Base-by-base conservation (phyloP, 2,797 vertebrate species). In the Bradypodion pumilum region DNA sequence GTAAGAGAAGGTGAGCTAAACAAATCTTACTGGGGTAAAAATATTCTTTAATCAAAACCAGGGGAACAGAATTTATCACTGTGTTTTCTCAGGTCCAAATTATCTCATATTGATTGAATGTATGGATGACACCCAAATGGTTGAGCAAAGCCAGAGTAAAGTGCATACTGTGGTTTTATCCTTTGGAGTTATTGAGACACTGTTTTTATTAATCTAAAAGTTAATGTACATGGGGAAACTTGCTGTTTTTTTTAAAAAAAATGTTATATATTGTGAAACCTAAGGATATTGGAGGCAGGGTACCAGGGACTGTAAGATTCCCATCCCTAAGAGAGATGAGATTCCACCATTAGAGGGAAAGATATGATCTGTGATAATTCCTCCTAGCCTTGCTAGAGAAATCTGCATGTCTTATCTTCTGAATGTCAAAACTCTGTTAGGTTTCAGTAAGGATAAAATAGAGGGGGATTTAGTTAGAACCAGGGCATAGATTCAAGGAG, bases 31-130 rank as follows among this genome's bases (percentile, higher is more conserved):
- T 4, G 16, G 5, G 72, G 60, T 35, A 78, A 52, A 60, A 49
- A 70, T n/a, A 21, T 37, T 65, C 21, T 79, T 74, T 42, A 68
- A 79, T 74, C 75, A 84, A 74, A 85, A 42, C 19, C 60, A 63
- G 21, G 6, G 23, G 9, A 23, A 13, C 25, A 27, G 46, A 44
- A 74, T 46, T 44, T 80, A 66, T 75, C 72, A 52, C 35, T 65
- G 27, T n/a, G 1, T 74, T 79, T 84, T 72, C 52, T 35, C 1
- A 21, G 27, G 27, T 32, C 46, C 35, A 59, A 68, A 35, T 37
- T 29, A 85, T 74, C 72, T 78, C 12, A 49, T 16, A 25, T 63
- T 72, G 66, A 83, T 13, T 59, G 65, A n/a, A 37, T 62, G 21
- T 15, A 35, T 12, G 23, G 66, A 60, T 62, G 49, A 42, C 23